Base-by-base conservation (phyloP, 2,888 invertebrate genomes). In the Cybosia mesomella region DNA sequence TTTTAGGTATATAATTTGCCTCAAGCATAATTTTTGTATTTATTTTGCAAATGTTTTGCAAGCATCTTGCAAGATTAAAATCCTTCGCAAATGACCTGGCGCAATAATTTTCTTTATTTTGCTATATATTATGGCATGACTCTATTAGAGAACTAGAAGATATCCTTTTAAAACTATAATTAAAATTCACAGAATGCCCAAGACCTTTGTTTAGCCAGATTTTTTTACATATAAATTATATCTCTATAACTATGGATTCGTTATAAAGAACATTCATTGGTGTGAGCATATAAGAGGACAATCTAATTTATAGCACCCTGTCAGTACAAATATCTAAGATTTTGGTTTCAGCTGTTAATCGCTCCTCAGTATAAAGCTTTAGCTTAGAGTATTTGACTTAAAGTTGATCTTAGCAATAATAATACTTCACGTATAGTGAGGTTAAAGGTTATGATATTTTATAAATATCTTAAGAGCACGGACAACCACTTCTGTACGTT, bases 171-270 rank as follows among this genome's bases (percentile, higher is more conserved):
- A 49, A n/a, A 43, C n/a, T 49, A 49, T n/a, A 49, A n/a, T 49
- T 49, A n/a, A 77, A 78, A 85, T 85, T 83, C 77, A 77, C 67
- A 70, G 63, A 72, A 72, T 74, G 73, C 67, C 66, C 79, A 81
- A 80, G 78, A 82, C 71, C 78, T 67, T 83, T 81, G 65, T 79
- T 85, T 81, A 85, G 82, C 77, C 81, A 79, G 83, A 80, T 71
- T 71, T 69, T 79, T 71, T 65, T 64, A 57, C 73, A 79, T 79
- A 60, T 49, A 49, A 49, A 18, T 49, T 73, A 75, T 76, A 68
- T 77, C 68, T 77, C 66, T 68, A 62, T 71, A 76, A 71, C 67
- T 66, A 75, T 70, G 58, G 55, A 81, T 78, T 74, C 66, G 67
- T 69, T 77, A 68, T 21, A 76, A 67, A 61, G 63, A 64, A 80